These are phyloP conservation scores for Quadriops clusia DNA, from an alignment of 2,888 invertebrate genomes.

Conservation along the genomic window DNA sequence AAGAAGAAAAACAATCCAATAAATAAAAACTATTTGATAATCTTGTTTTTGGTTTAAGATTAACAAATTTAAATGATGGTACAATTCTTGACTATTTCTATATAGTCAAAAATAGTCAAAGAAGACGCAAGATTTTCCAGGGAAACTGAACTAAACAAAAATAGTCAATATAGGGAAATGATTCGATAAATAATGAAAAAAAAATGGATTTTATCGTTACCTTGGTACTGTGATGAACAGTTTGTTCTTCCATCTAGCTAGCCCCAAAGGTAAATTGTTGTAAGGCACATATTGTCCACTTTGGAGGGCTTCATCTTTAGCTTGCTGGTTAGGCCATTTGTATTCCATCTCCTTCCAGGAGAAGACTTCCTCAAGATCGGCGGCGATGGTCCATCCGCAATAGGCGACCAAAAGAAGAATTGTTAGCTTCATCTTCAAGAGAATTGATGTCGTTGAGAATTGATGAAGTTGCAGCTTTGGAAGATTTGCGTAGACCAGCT, in stretches of 20 bases:
- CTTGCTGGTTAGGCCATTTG: conserved; percentile 50
- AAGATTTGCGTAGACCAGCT: too few relatives aligned
- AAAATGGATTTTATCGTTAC: conserved; percentile 28
- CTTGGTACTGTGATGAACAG: conserved; percentile 57
- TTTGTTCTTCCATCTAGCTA: conserved; percentile 61
- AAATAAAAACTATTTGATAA: neutral
- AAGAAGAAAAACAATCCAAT: too few relatives aligned
- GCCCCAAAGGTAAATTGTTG: conserved; percentile 58
- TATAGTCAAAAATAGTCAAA: too few relatives aligned
- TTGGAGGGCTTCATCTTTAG: conserved; percentile 47
- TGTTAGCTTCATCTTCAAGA: too few relatives aligned
- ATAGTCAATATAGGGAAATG: neutral
- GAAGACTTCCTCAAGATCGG: conserved; percentile 50
- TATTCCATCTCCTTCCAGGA: conserved; percentile 59
- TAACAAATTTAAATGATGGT: conserved; percentile 6
- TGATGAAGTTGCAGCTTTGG: too few relatives aligned
- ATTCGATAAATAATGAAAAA: conserved; percentile 3
- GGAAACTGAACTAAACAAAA: neutral
- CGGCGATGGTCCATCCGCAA: conserved; percentile 30
- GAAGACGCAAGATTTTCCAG: too few relatives aligned
- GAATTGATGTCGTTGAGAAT: too few relatives aligned
- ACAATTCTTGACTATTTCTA: too few relatives aligned
- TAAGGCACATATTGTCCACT: conserved; percentile 48
- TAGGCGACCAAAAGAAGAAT: conserved; percentile 5
- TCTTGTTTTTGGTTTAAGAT: neutral